Conservation (phyloP, 1,140 invertebrate genomes). For the Drosophila parvula region DNA sequence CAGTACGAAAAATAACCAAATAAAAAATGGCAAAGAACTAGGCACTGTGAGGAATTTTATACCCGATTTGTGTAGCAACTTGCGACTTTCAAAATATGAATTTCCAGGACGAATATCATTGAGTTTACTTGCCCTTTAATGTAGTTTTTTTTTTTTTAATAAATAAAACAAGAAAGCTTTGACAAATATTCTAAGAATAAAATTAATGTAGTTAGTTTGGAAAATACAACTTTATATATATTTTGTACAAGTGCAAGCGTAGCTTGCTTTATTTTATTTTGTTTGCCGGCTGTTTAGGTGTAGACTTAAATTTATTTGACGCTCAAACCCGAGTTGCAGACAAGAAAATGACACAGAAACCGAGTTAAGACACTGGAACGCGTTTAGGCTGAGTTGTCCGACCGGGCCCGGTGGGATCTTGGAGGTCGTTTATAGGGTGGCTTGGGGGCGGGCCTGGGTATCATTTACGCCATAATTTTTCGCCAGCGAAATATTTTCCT, state of each 20-base stretch:
- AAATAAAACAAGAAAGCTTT: no score
- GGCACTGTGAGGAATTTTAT: conserved; percentile 25
- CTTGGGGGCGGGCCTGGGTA: conserved; percentile 53
- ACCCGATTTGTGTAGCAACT: neutral
- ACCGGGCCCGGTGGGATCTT: conserved; percentile 38
- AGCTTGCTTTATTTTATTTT: conserved; percentile 44
- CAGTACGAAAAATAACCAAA: conserved; percentile 15
- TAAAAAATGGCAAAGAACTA: conserved; percentile 40
- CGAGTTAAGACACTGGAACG: conserved; percentile 65
- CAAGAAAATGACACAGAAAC: conserved; percentile 81
- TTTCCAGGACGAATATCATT: neutral
- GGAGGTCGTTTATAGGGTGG: conserved; percentile 60
- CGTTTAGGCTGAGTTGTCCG: conserved; percentile 46
- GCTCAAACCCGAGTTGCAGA: conserved; percentile 70
- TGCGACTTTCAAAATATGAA: neutral
- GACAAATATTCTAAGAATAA: no score
- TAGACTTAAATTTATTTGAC: conserved; percentile 79
- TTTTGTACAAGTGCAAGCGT: no score
- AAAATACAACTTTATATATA: no score
- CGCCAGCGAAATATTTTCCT: conserved; percentile 74
- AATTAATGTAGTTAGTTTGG: no score
- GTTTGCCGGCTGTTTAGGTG: conserved; percentile 57
- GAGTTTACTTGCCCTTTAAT: no score
- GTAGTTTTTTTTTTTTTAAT: no score
- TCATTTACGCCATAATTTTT: conserved; percentile 81